Evolutionary conservation across 2,888 invertebrate genomes (phyloP).

Genomic region (Tipula confusa): DNA sequence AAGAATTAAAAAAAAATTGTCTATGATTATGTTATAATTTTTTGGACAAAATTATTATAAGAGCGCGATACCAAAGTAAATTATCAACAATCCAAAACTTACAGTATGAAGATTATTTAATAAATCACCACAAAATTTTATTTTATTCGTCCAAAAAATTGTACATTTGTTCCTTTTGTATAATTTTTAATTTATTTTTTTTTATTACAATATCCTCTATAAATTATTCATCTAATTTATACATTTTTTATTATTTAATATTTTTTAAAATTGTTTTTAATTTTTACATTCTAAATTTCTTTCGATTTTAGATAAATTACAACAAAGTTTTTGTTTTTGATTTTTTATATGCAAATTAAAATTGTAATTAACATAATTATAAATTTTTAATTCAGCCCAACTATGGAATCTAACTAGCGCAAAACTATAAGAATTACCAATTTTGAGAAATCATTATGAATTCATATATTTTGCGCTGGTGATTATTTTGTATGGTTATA

Average conservation of each 20-base stretch:
- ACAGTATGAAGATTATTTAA: neutral
- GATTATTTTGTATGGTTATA: neutral
- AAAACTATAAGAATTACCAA: no score
- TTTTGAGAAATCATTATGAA: no score
- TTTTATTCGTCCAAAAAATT: constrained; percentile 20
- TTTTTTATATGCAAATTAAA: neutral
- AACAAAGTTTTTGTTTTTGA: neutral
- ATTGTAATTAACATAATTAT: neutral
- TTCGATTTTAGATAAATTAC: neutral
- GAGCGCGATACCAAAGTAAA: no score
- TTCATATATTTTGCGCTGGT: neutral
- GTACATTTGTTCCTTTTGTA: constrained; percentile 9
- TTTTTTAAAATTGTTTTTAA: neutral
- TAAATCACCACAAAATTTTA: neutral
- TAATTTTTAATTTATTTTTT: neutral
- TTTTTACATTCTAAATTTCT: neutral
- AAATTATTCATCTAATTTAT: constrained; percentile 4
- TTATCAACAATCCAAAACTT: no score
- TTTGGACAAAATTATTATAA: no score
- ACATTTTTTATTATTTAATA: neutral
- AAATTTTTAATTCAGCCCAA: neutral
- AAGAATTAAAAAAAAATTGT: no score
- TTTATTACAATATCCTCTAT: neutral
- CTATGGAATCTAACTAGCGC: no score
- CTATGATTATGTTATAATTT: no score